Base-by-base conservation (phyloP, 2,888 invertebrate genomes). In the Saturnia japonica region DNA sequence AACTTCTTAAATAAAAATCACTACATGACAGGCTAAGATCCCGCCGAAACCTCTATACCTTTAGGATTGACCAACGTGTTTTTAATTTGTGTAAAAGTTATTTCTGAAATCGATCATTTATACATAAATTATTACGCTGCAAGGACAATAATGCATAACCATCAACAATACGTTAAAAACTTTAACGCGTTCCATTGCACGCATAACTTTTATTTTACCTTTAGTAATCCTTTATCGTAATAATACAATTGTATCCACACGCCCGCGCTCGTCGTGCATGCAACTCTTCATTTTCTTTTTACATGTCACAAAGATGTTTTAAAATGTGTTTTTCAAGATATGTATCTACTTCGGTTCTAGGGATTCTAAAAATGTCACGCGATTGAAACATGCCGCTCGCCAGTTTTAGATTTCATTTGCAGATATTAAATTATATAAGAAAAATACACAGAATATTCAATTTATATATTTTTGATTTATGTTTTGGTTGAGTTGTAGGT, bases 211-310 rank as follows among this genome's bases (percentile, higher is more conserved):
- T 82, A 73, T 80, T 83, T 80, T 79, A 75, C 76, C 80, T 78
- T 76, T 74, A 75, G 78, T 64, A n/a, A n/a, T n/a, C 80, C 78
- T 84, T 85, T 85, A 88, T 87, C 83, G 84, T 82, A 83, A 82
- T 83, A 85, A 85, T 86, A 88, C 88, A 88, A 88, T 88, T 85
- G 85, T 82, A 82, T 77, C 79, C 76, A 77, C 77, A 75, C 77
- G 77, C 78, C 54, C 54, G 66, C 54, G 54, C 22, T n/a, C 8
- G n/a, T 22, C 40, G 70, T 16, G 54, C 47, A 70, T 54, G n/a
- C 75, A 76, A 72, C 75, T 72, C 76, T 81, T 80, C 72, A 74
- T 70, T 77, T 77, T 76, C 69, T 79, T 85, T 84, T 84, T 81
- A 76, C 78, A 78, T 81, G 81, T 82, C 79, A 78, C 79, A 76